phyloP scores from a whole-genome alignment of 2,113 vertebrate genomes.

The Zootoca vivipara region DNA sequence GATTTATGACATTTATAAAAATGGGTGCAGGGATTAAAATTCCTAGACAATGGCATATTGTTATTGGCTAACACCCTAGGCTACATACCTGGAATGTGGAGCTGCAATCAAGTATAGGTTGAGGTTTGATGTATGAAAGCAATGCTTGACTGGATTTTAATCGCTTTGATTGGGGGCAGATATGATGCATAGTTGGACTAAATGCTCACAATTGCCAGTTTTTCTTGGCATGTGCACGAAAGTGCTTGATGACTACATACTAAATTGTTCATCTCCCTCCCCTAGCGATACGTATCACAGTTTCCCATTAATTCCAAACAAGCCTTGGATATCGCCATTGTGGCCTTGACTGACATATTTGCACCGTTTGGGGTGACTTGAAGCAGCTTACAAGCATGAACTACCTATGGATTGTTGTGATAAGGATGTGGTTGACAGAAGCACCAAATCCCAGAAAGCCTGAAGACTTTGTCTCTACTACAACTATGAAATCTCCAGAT shows the following conservation, averaged over 20 bases:
- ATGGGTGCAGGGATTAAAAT: constrained; percentile 59
- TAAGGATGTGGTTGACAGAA: too few species aligned
- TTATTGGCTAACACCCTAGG: constrained; percentile 61
- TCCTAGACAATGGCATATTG: constrained; percentile 66
- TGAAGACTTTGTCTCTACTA: not conserved
- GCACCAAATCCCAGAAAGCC: not conserved
- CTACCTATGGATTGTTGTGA: not conserved
- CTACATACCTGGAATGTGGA: constrained; percentile 54
- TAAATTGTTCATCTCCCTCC: constrained; percentile 55
- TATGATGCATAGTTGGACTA: constrained; percentile 69
- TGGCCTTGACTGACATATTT: constrained; percentile 32
- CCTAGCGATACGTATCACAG: constrained; percentile 53
- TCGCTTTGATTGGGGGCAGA: constrained; percentile 66
- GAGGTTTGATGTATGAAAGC: constrained; percentile 58
- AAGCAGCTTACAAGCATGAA: not conserved
- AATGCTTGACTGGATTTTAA: constrained; percentile 70
- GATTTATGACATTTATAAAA: constrained; percentile 65
- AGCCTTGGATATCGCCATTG: constrained; percentile 46
- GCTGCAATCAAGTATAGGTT: constrained; percentile 58
- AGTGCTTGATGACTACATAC: constrained; percentile 58
- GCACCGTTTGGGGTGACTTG: not conserved
- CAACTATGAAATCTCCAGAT: not conserved
- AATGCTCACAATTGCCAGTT: constrained; percentile 71
- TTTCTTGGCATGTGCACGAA: constrained; percentile 69
- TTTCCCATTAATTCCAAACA: constrained; percentile 58